Base-by-base conservation (phyloP, 1,140 invertebrate genomes). In the Drosophila littoralis region DNA sequence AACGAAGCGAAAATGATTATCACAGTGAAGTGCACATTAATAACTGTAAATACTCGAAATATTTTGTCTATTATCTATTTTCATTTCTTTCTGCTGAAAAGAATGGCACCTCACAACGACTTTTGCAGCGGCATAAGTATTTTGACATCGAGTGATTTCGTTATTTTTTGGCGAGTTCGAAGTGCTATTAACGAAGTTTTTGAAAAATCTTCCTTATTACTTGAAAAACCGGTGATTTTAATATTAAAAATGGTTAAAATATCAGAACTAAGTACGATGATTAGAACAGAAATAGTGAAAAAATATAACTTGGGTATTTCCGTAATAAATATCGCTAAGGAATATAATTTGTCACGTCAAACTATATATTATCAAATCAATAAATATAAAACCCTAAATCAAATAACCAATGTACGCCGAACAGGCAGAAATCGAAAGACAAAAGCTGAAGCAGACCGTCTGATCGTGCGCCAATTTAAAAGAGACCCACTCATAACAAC, bases 231-330 rank as follows among this genome's bases (percentile, higher is more conserved):
- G 22, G 33, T 6, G 22, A 32, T 35, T 54, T 38, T 40, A n/a
- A 33, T 65, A 54, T 52, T 54, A 35, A 65, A 60, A 52, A 45
- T 38, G 38, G 10, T 40, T 54, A 55, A 54, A 60, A 54, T n/a
- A 61, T 46, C 50, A 32, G 45, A 68, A 1, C 38, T 59, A 33
- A 68, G 65, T 15, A 28, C 12, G 6, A 2, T 12, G 50, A 67
- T 40, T 40, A 48, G 54, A 58, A 28, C 35, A 51, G 43, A 67
- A 67, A 67, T 58, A 42, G 33, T 58, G 33, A 58, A 15, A n/a
- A 66, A 66, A 36, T 15, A 50, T 67, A 50, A 51, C 43, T 58
- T 67, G 54, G 64, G 52, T 58, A 48, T 67, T 67, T 67, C 64
- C 17, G 33, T 58, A 28, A 58, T 58, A 67, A 58, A 67, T 36